Evolutionary conservation across 2,888 invertebrate species (phyloP), one percentile per base, ranked within the genome.

Genomic region (Rhagonycha lutea): DNA sequence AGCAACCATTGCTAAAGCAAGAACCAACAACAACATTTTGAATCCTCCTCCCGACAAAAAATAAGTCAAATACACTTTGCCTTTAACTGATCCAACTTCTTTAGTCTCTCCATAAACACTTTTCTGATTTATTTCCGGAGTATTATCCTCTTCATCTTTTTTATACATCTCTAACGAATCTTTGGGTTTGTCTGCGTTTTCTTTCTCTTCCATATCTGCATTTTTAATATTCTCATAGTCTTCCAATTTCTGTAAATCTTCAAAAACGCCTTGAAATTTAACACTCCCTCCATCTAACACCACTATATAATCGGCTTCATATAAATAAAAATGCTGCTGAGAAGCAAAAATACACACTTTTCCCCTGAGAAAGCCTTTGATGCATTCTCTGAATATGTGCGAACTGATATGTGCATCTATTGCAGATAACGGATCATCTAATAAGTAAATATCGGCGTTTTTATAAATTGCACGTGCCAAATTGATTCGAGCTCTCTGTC

Each of bases 401-500:
- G 92, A 89, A 3, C 93, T 93, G 0, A 96, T 95, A 72, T 91
- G 91, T 0, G 94, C 90, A 82, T 96, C 74, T 8, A 74, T 63
- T 5, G 74, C 29, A 0, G 74, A 63, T 9, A 74, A 47, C 7
- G 69, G 67, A 63, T 74, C 74, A n/a, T 74, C 74, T 11, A 74
- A 47, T 32, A 74, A 60, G 63, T 74, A 74, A 60, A 74, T 70
- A 70, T 74, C 74, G 3, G 74, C 70, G 10, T 62, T 14, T 69
- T 70, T 74, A 67, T 74, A 74, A 60, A 74, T 67, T 3, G 74
- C 70, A 14, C 74, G 26, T 4, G 74, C 74, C 61, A 96, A 88
- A 86, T 94, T 94, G 28, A 96, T 91, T 79, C 96, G 89, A 2
- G 95, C 95, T 85, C 92, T 92, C 87, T 96, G 96, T 11, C 96